phyloP scores from a whole-genome alignment of 2,797 vertebrate genomes.

The Pipistrellus kuhlii region DNA sequence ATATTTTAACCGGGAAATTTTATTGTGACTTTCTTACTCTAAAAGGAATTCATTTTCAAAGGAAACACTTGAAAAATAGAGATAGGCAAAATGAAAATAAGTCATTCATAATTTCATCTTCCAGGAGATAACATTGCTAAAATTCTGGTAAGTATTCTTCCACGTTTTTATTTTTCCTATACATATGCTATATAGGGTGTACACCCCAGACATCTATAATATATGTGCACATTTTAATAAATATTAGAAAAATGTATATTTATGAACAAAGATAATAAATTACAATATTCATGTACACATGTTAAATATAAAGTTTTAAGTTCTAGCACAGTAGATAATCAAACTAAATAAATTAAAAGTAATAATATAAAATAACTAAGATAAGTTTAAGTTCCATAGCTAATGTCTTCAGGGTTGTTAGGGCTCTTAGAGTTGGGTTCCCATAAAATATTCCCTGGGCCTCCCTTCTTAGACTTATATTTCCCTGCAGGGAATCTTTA shows the following conservation, averaged over 20 bases:
- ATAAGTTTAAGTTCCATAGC: not conserved
- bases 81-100: conserved; percentile 11
- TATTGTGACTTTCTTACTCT: not conserved
- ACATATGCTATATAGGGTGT: not conserved
- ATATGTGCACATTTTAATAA: not conserved
- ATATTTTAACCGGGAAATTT: not conserved
- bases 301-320: not conserved
- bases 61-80: conserved; percentile 15
- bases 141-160: not conserved
- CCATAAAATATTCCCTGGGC: conserved; percentile 45
- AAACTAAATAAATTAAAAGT: not conserved
- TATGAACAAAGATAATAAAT: not conserved
- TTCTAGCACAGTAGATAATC: not conserved
- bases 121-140: not conserved
- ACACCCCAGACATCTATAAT: not conserved
- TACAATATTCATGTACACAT: not conserved
- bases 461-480: conserved; percentile 54
- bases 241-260: not conserved
- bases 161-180: not conserved
- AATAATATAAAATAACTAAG: not conserved
- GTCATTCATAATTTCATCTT: not conserved
- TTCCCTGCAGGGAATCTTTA: conserved; percentile 77
- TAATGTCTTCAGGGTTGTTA: not conserved
- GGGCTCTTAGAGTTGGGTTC: not conserved
- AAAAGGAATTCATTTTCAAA: conserved; percentile 14